Percentiles rank a stretch among this genome's conserved stretches.
Evolutionary conservation across 2,888 invertebrate species (phyloP).

Genomic region (Tryphoninae sp.): DNA sequence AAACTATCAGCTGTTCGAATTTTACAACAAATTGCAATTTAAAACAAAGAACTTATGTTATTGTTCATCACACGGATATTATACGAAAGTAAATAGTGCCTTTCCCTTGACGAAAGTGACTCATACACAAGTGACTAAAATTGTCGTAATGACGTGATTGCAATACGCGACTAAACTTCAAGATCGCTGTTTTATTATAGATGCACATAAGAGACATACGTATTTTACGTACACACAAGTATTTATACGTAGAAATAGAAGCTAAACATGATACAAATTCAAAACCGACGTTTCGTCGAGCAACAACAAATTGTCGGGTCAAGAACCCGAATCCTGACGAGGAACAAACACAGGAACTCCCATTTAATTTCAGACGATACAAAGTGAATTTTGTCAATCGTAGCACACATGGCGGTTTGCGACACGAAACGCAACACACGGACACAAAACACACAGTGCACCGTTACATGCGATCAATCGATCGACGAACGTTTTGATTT

Average conservation of each 20-base stretch:
- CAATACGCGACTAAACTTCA: conserved; percentile 25
- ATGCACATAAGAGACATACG: conserved; percentile 1
- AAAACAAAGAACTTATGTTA: background rate
- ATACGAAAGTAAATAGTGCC: conserved; percentile 20
- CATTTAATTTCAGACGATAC: background rate
- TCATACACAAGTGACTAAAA: conserved; percentile 59
- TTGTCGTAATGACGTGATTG: conserved; percentile 58
- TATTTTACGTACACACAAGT: background rate
- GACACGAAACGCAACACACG: background rate
- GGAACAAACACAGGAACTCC: conserved; percentile 15
- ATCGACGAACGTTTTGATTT: conserved; percentile 24
- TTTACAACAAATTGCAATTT: conserved; percentile 4
- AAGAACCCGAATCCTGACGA: conserved; percentile 64
- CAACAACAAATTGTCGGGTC: conserved; percentile 44
- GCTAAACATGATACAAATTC: background rate
- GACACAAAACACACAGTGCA: background rate
- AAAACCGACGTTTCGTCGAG: background rate
- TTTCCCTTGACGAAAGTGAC: conserved; percentile 56
- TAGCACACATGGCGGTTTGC: conserved; percentile 18
- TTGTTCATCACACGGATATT: background rate
- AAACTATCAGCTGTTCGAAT: conserved; percentile 7
- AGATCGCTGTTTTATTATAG: conserved; percentile 10
- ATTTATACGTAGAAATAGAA: conserved; percentile 1
- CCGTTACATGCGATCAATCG: background rate
- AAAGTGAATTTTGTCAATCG: conserved; percentile 52